Evolutionary conservation across 2,888 invertebrate species (phyloP).

Genomic region (Melanchra persicariae): DNA sequence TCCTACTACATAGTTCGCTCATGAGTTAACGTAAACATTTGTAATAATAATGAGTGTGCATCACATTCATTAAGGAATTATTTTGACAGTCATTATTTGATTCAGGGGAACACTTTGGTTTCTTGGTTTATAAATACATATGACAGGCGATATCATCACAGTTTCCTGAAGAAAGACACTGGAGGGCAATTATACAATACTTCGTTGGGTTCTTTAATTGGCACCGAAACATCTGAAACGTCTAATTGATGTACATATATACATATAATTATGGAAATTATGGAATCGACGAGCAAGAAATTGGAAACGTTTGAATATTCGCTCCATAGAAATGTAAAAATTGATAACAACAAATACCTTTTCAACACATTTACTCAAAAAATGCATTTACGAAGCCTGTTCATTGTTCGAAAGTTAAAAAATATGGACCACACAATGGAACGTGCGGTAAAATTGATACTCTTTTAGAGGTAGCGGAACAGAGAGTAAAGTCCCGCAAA

Average conservation of each 20-base stretch:
- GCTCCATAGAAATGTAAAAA: not conserved
- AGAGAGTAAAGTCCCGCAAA: no score
- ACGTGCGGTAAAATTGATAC: no score
- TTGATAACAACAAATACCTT: no score
- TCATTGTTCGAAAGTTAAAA: no score
- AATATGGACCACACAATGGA: no score
- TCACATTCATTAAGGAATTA: not conserved
- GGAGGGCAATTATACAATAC: not conserved
- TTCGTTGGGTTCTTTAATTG: slow-evolving; percentile 1
- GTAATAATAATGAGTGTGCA: not conserved
- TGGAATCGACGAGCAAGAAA: not conserved
- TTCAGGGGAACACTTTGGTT: not conserved
- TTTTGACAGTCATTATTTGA: not conserved
- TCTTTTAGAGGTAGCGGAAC: no score
- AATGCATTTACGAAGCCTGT: no score
- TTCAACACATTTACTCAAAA: no score
- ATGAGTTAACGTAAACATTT: no score
- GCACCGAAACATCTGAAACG: not conserved
- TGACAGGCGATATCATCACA: not conserved
- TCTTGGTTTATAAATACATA: not conserved
- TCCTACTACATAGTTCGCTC: no score
- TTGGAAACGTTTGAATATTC: not conserved
- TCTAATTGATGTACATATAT: not conserved
- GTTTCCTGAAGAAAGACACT: not conserved
- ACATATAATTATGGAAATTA: no score